Evolutionary conservation across 2,797 vertebrate species (phyloP).

Genomic region (Nothura maculosa): DNA sequence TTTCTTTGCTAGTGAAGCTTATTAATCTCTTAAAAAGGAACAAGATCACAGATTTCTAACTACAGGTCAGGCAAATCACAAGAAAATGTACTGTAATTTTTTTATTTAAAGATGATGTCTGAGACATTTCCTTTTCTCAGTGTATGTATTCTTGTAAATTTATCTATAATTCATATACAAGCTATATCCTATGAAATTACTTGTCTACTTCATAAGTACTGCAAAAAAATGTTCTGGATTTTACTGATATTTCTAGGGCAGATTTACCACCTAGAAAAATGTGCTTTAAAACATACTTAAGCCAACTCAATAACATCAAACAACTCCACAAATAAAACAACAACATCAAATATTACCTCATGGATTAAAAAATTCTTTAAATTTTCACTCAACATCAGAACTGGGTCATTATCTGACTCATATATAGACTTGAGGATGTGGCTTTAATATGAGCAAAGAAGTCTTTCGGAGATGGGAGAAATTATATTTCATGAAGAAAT

Average conservation of each 20-base stretch:
- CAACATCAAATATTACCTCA: slow-evolving; percentile 33
- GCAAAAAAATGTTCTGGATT: neutral
- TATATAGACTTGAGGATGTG: neutral
- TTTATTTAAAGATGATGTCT: neutral
- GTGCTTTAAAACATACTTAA: neutral
- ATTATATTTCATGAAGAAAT: neutral
- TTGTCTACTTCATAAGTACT: neutral
- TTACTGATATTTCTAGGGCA: slow-evolving; percentile 46
- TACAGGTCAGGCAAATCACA: neutral
- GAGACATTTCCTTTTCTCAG: neutral
- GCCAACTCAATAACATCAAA: slow-evolving; percentile 44
- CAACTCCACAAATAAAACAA: neutral
- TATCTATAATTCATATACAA: neutral
- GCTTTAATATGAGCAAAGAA: neutral
- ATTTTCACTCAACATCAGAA: neutral
- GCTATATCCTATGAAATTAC: neutral
- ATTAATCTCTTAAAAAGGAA: neutral
- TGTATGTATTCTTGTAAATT: neutral
- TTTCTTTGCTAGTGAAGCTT: neutral
- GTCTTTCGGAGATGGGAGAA: neutral
- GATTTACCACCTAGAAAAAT: slow-evolving; percentile 26
- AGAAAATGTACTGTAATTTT: neutral
- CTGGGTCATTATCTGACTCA: neutral
- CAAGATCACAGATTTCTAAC: neutral
- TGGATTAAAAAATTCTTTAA: slow-evolving; percentile 1